Conservation (phyloP, 2,797 vertebrate species). For the Parauchenoglanis ngamensis region DNA sequence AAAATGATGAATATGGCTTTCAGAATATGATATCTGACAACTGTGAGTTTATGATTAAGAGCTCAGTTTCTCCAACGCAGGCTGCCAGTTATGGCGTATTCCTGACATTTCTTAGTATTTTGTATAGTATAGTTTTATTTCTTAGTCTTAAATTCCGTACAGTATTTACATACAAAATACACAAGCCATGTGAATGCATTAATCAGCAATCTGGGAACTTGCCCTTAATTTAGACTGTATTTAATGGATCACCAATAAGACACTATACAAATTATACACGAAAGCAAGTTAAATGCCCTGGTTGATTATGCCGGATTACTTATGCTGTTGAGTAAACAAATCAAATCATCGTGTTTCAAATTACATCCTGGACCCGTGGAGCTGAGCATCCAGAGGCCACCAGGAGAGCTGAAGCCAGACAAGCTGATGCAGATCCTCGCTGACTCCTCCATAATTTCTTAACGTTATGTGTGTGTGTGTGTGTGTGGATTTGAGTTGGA, state of each 20-base stretch:
- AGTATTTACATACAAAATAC: not conserved
- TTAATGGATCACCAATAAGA: not conserved
- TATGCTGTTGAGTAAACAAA: slow-evolving; percentile 12
- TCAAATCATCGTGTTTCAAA: not conserved
- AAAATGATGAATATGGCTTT: not conserved
- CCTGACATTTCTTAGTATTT: not conserved
- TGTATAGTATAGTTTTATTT: no score
- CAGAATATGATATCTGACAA: not conserved
- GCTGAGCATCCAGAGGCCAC: slow-evolving; percentile 4
- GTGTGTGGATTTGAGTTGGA: not conserved
- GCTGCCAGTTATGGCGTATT: not conserved
- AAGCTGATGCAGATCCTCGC: slow-evolving; percentile 14
- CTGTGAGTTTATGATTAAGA: not conserved
- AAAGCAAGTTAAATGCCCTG: not conserved
- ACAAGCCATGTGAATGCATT: not conserved
- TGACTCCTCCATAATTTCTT: slow-evolving; percentile 5
- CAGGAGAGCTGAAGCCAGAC: not conserved
- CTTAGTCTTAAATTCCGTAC: not conserved
- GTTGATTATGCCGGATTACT: not conserved
- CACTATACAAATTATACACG: not conserved
- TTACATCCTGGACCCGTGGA: not conserved
- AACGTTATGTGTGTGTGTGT: not conserved
- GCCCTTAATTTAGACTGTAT: not conserved
- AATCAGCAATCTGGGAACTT: not conserved
- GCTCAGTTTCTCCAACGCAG: not conserved